Base-by-base conservation (phyloP, 1,140 invertebrate genomes). In the Zaprionus taronus region DNA sequence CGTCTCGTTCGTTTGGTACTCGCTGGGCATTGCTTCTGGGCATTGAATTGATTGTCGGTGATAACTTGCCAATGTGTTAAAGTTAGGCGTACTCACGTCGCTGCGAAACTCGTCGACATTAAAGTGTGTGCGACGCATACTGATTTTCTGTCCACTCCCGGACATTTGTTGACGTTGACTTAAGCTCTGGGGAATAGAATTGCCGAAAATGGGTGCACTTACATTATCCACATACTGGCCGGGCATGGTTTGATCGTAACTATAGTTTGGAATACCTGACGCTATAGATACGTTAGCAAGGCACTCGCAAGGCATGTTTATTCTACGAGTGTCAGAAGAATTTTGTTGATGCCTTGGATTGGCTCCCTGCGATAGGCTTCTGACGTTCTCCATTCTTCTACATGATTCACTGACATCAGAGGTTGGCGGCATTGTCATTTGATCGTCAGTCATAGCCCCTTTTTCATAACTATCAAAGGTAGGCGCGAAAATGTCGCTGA, bases 1-100 rank as follows among this genome's bases (percentile, higher is more conserved):
- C n/a, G 58, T 36, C 5, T 38, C 24, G 17, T 75, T 57, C 15
- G 34, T 51, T 7, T 79, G 55, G 15, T 47, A 58, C 7, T 74
- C 81, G 17, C 67, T 24, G 9, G 68, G 68, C 55, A 55, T 22
- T 34, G 9, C 9, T 11, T 34, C 31, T 34, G 31, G 31, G 31
- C 3, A 34, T 15, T 62, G 7, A 2, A 62, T 24, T 1, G 14
- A 2, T 4, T 58, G 55, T n/a, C n/a, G 38, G 31, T 47, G 41
- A 47, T 15, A 14, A 36, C 38, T 34, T 26, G 5, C n/a, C 14
- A 28, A 11, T 14, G 6, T 12, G 5, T n/a, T 11, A 12, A 34
- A 70, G 28, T 44, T 71, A 9, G 63, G 65, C 4, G 56, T 26
- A 58, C 41, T 83, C 2, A 44, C 67, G 20, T 72, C 53, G 14